These are phyloP conservation scores for Drosophila borborema DNA, from an alignment of 2,888 invertebrate species.

Conservation along the genomic window DNA sequence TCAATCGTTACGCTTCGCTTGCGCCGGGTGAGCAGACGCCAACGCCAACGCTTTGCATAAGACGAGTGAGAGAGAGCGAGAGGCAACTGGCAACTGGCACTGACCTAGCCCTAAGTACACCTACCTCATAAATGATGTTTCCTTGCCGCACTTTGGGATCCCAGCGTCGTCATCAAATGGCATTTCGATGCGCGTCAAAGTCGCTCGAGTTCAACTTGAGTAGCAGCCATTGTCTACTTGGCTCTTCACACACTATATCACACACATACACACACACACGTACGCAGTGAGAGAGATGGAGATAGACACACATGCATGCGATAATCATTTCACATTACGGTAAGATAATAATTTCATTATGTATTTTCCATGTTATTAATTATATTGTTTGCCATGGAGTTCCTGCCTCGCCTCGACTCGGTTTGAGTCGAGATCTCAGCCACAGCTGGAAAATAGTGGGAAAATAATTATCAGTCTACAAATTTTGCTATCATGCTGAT, in stretches of 20 bases:
- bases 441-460: constrained; percentile 63
- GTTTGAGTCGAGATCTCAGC: constrained; percentile 16
- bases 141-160: background rate
- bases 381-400: constrained; percentile 66
- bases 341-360: constrained; percentile 79
- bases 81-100: constrained; percentile 31
- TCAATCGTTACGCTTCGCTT: constrained; percentile 72
- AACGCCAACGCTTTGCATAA: constrained; percentile 70
- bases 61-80: background rate
- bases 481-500: constrained; percentile 76
- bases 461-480: constrained; percentile 76
- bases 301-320: constrained; percentile 37
- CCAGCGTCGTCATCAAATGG: constrained; percentile 35
- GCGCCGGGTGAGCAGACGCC: constrained; percentile 40
- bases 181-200: constrained; percentile 63
- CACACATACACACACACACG: background rate
- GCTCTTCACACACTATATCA: constrained; percentile 58
- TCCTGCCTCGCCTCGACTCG: constrained; percentile 36
- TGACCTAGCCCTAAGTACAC: constrained; percentile 65
- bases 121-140: background rate
- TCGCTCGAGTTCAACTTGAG: constrained; percentile 57
- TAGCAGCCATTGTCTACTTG: constrained; percentile 63
- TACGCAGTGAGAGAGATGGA: constrained; percentile 11
- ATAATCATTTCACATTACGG: constrained; percentile 78
- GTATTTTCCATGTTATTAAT: constrained; percentile 81